Evolutionary conservation across 2,888 invertebrate species (phyloP).

Genomic region (Plebejus argus): DNA sequence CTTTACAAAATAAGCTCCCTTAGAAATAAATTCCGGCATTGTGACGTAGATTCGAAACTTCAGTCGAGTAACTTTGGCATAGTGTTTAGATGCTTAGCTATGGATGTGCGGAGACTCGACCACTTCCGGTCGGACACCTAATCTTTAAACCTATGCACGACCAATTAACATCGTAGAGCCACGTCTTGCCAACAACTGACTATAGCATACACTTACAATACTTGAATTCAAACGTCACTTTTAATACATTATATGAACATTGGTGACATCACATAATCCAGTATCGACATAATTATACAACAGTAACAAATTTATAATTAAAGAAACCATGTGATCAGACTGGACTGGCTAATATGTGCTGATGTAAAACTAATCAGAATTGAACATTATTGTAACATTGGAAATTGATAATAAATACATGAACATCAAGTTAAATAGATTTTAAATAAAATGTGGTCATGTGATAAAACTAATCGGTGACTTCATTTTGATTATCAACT

Average conservation of each 20-base stretch:
- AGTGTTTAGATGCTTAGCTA: slow-evolving; percentile 15
- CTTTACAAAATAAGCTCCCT: too few species aligned
- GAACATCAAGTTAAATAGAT: too few species aligned
- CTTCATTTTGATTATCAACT: background rate
- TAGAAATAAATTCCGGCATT: background rate
- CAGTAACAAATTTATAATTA: background rate
- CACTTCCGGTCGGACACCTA: background rate
- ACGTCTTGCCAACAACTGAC: slow-evolving; percentile 8
- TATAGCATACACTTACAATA: slow-evolving; percentile 18
- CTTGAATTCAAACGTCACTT: slow-evolving; percentile 28
- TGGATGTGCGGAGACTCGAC: slow-evolving; percentile 16
- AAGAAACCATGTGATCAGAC: background rate
- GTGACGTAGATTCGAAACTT: background rate
- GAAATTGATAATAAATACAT: too few species aligned
- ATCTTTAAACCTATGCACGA: slow-evolving; percentile 1
- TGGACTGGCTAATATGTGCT: background rate
- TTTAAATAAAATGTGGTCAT: background rate
- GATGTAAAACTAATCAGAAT: too few species aligned
- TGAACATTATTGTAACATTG: too few species aligned
- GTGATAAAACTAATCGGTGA: background rate
- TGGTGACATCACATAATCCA: slow-evolving; percentile 15
- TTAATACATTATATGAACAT: slow-evolving; percentile 26
- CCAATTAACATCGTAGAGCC: slow-evolving; percentile 22
- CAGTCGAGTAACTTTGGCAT: background rate
- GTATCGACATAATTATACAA: slow-evolving; percentile 24